Evolutionary conservation across 1,140 invertebrate genomes (phyloP).

Genomic region (Thaumatotibia leucotreta): DNA sequence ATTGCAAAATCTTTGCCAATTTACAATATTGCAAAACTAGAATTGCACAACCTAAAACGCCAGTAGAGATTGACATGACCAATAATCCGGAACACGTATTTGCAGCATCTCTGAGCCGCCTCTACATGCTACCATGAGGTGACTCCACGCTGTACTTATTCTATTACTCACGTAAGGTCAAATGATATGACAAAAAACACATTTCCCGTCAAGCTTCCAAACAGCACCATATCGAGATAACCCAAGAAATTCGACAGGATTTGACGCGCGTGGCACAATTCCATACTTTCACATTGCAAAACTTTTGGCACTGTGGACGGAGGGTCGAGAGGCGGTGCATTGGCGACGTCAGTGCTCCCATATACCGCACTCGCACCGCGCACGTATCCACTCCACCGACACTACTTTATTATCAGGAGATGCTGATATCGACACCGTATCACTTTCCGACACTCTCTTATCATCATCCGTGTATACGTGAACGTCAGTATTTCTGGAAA

Average conservation of each 20-base stretch:
- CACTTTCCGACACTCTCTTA: background rate
- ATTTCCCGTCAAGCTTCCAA: constrained; percentile 30
- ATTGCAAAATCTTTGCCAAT: constrained; percentile 36
- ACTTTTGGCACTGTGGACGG: constrained; percentile 74
- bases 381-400: constrained; percentile 60
- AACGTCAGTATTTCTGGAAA: constrained; percentile 36
- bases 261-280: constrained; percentile 73
- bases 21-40: constrained; percentile 37
- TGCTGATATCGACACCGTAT: background rate
- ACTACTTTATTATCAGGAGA: constrained; percentile 26
- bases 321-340: constrained; percentile 58
- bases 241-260: constrained; percentile 53
- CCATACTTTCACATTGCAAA: constrained; percentile 76
- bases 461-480: constrained; percentile 19
- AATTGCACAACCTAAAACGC: constrained; percentile 42
- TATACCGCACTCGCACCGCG: constrained; percentile 56
- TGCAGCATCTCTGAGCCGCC: background rate
- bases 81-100: constrained; percentile 20
- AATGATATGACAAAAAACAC: constrained; percentile 41
- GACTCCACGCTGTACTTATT: constrained; percentile 34
- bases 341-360: constrained; percentile 71
- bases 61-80: constrained; percentile 31
- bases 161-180: constrained; percentile 43
- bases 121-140: constrained; percentile 27
- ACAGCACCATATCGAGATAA: constrained; percentile 25